Evolutionary conservation across 2,113 vertebrate species (phyloP).

Genomic region (Hyla sarda): DNA sequence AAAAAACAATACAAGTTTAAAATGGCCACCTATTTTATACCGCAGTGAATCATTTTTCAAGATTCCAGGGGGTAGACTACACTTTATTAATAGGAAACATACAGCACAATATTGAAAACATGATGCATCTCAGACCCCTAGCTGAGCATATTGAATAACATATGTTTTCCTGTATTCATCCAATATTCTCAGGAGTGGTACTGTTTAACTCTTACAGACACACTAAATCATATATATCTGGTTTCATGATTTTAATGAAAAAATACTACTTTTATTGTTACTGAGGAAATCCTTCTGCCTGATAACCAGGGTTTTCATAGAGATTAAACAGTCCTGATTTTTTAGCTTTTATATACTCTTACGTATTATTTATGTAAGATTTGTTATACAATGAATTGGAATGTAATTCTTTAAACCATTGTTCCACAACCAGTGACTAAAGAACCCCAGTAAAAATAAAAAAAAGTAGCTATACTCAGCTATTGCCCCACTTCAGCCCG

Average conservation of each 20-base stretch:
- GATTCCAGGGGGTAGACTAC: not conserved
- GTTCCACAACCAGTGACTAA: no score
- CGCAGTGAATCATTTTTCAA: not conserved
- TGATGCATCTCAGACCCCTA: not conserved
- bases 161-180: not conserved
- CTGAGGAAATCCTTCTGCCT: no score
- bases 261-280: not conserved
- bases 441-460: no score
- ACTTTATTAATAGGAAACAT: conserved; percentile 25
- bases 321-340: no score
- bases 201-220: not conserved
- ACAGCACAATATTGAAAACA: not conserved
- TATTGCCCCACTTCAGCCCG: no score
- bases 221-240: no score
- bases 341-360: no score
- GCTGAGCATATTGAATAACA: not conserved
- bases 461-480: no score
- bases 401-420: no score
- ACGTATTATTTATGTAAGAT: no score
- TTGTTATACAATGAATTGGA: no score
- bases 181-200: not conserved
- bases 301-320: no score
- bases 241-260: not conserved
- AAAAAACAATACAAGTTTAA: conserved; percentile 14
- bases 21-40: not conserved